Evolutionary conservation across 2,888 invertebrate species (phyloP).

Genomic region (Rotaria magnacalcarata): DNA sequence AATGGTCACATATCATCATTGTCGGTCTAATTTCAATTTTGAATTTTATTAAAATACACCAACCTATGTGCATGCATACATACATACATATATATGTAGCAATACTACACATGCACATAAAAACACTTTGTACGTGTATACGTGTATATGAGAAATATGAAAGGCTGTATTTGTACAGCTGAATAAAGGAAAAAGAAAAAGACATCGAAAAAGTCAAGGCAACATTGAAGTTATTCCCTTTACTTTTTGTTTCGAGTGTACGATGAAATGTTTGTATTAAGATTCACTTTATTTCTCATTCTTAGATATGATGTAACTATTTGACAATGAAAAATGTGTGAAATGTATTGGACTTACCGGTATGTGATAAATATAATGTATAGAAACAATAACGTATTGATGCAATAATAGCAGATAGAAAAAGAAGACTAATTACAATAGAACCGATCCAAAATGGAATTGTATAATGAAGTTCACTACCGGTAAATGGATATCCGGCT

Average conservation of each 20-base stretch:
- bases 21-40: slow-evolving; percentile 29
- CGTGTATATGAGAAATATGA: neutral
- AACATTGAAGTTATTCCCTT: neutral
- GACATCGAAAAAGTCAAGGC: slow-evolving; percentile 13
- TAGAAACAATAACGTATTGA: slow-evolving; percentile 31
- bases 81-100: neutral
- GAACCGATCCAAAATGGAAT: slow-evolving; percentile 33
- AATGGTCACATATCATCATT: slow-evolving; percentile 10
- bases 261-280: neutral
- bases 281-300: slow-evolving; percentile 16
- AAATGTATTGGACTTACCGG: neutral
- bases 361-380: neutral
- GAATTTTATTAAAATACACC: slow-evolving; percentile 12
- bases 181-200: neutral
- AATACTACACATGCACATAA: neutral
- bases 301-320: neutral
- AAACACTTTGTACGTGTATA: slow-evolving; percentile 21
- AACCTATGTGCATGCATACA: neutral
- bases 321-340: slow-evolving; percentile 14
- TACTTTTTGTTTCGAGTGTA: neutral
- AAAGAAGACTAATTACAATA: slow-evolving; percentile 12
- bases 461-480: neutral
- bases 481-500: neutral
- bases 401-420: slow-evolving; percentile 12
- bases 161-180: neutral